Percentiles rank a stretch among this genome's conserved stretches.
phyloP scores from a whole-genome alignment of 2,113 vertebrate species.

The Cyanoramphus novaezelandiae region DNA sequence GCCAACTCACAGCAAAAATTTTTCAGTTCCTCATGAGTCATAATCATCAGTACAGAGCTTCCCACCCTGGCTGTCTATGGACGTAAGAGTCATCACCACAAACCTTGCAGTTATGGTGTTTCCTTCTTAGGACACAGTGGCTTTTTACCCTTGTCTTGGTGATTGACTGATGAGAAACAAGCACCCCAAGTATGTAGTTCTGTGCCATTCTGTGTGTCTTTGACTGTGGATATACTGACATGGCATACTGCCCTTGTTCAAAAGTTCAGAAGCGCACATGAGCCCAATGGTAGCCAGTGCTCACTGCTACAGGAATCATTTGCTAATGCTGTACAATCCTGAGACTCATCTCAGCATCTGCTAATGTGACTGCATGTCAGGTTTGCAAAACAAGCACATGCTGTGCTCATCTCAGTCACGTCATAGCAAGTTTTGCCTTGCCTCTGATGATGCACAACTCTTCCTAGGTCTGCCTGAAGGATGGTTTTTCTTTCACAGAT shows the following conservation, averaged over 20 bases:
- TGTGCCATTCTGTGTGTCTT: neutral
- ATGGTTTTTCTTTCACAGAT: neutral
- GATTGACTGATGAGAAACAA: neutral
- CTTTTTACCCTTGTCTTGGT: neutral
- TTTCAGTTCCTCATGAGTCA: conserved; percentile 43
- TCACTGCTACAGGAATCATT: neutral
- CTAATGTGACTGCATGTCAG: neutral
- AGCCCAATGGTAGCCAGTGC: neutral
- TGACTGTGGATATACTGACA: neutral
- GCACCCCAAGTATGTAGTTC: neutral
- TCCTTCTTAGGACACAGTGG: neutral
- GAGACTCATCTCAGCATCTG: neutral
- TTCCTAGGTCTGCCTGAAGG: neutral
- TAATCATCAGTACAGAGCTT: neutral
- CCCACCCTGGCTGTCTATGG: neutral
- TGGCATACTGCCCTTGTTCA: neutral
- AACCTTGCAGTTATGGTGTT: neutral
- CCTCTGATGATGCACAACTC: neutral
- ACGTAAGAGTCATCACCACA: neutral
- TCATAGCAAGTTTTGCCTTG: neutral
- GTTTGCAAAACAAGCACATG: neutral
- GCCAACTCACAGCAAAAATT: neutral
- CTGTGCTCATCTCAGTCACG: neutral
- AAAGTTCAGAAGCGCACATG: neutral
- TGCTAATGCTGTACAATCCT: conserved; percentile 1